Base-by-base conservation (phyloP, 2,113 vertebrate genomes). In the Pterocles burchelli region DNA sequence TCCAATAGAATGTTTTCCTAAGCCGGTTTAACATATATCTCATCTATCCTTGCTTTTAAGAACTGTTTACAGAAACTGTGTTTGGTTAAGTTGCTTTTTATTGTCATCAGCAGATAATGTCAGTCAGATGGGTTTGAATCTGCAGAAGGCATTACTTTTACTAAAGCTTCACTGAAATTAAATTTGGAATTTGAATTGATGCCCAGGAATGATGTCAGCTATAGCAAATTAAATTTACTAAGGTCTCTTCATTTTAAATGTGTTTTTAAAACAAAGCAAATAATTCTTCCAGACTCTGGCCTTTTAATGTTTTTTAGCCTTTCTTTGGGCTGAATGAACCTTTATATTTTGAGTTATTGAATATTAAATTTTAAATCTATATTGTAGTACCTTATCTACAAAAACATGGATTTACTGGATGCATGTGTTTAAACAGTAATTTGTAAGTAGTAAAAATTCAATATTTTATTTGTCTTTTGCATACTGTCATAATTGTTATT, bases 121-220 rank as follows among this genome's bases (percentile, higher is more conserved):
- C 68, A 95, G 66, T 82, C 63, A 85, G 88, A 95, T 96, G 92
- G 48, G 17, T 95, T 83, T 94, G 80, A 96, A 92, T 89, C 90
- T 92, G 95, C 81, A 87, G 78, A 90, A 97, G 81, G 59, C 88
- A 96, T 97, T 96, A 89, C 89, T 93, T 92, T 91, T 90, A 80
- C 13, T 89, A 80, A 92, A 90, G 73, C 93, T 96, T 67, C 76
- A 84, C 78, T 25, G 63, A 96, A 97, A 97, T 97, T 95, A 96
- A 97, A 96, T 95, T 97, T 96, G 88, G 86, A 91, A 68, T 92
- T 96, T 97, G 92, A 97, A 80, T 93, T 36, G 5, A 34, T 94
- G 94, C 95, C 85, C 92, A 93, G 94, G 75, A 96, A 88, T 96
- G 90, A 97, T 96, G 84, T 96, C 94, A 98, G 77, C 84, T 92